Percentiles rank a stretch among this genome's conserved stretches.
Conservation (phyloP, 2,113 vertebrate genomes). For the Halichoerus grypus region DNA sequence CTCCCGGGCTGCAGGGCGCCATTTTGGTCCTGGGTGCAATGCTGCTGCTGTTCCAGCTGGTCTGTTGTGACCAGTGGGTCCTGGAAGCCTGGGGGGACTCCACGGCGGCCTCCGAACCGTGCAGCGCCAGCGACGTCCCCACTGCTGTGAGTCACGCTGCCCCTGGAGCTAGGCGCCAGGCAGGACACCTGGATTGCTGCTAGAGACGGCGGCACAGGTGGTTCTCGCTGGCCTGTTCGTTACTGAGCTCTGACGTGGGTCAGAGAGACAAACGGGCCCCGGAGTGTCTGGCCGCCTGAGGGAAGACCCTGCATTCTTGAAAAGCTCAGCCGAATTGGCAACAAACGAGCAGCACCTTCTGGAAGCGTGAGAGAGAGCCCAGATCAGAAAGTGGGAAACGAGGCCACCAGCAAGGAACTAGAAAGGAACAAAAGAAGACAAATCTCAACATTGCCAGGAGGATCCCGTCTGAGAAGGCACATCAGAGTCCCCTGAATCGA, state of each 20-base stretch:
- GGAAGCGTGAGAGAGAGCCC: neutral
- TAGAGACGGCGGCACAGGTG: neutral
- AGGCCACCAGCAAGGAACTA: neutral
- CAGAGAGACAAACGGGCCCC: neutral
- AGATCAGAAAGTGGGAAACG: neutral
- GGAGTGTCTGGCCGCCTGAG: neutral
- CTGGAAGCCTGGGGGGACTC: neutral
- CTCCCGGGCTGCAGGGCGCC: neutral
- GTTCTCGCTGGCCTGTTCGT: neutral
- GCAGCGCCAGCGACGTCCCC: neutral
- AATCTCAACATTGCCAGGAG: neutral
- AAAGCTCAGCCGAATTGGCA: neutral
- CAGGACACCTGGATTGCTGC: neutral
- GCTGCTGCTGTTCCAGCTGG: neutral
- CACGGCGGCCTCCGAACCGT: too few relatives aligned
- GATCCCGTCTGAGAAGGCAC: neutral
- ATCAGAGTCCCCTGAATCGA: too few relatives aligned
- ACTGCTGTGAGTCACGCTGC: neutral
- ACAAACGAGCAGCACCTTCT: neutral
- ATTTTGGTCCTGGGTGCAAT: neutral
- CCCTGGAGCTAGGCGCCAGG: neutral
- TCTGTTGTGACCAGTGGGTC: neutral
- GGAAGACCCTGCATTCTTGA: neutral
- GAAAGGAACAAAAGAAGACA: neutral
- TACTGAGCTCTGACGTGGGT: neutral